Conservation (phyloP, 1,140 invertebrate species). For the Thaumatotibia leucotreta region DNA sequence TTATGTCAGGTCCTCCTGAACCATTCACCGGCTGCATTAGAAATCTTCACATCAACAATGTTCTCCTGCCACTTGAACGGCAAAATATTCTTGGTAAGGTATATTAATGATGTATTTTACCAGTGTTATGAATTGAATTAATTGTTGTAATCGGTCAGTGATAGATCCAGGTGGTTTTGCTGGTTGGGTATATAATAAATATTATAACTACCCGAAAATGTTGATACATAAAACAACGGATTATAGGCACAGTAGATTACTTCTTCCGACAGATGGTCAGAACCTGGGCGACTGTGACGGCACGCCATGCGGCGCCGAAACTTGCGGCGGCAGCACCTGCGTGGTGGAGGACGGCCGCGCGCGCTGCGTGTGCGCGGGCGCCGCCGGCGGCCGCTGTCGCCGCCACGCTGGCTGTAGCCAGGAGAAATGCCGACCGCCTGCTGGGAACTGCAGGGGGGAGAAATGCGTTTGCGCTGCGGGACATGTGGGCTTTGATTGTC, state of each 20-base stretch:
- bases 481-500: constrained; percentile 27
- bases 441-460: constrained; percentile 40
- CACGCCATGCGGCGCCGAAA: constrained; percentile 81
- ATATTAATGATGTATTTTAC: neutral
- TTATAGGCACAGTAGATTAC: too few relatives aligned
- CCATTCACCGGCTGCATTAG: constrained; percentile 82
- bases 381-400: constrained; percentile 35
- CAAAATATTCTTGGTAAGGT: constrained; percentile 76
- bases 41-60: constrained; percentile 80
- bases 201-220: too few relatives aligned
- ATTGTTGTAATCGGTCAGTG: neutral
- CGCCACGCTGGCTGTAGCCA: constrained; percentile 60
- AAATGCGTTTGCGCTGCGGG: constrained; percentile 56
- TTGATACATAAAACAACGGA: too few relatives aligned
- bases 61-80: constrained; percentile 77
- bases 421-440: constrained; percentile 65
- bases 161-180: too few relatives aligned
- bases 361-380: constrained; percentile 77
- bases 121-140: neutral
- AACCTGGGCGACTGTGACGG: constrained; percentile 85
- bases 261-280: constrained; percentile 62
- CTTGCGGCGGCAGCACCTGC: constrained; percentile 80
- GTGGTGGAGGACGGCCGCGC: constrained; percentile 78
- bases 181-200: too few relatives aligned
- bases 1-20: constrained; percentile 79